Evolutionary conservation across 37 sponge, comb jelly and placozoan genomes (phyloP).

Genomic region (Eunapius fragilis): DNA sequence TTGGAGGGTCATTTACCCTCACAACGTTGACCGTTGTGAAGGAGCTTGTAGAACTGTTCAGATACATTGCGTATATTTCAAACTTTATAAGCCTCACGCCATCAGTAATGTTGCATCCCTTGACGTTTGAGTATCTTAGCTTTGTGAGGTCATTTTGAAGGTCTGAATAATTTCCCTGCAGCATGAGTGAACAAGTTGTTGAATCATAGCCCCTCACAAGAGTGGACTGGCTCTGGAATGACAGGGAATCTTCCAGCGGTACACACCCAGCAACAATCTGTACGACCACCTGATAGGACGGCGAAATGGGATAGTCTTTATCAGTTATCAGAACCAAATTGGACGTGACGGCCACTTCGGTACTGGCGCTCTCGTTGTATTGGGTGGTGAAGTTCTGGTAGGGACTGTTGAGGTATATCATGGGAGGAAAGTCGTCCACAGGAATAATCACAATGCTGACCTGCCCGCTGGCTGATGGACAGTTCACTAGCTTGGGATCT

Average conservation of each 20-base stretch:
- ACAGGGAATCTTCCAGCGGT: conserved; percentile 34
- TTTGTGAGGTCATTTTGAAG: conserved; percentile 27
- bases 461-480: conserved; percentile 10
- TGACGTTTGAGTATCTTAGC: conserved; percentile 35
- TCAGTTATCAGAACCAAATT: conserved; percentile 42
- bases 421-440: conserved; percentile 57
- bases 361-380: conserved; percentile 42
- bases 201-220: conserved; percentile 1
- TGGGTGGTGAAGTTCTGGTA: conserved; percentile 19
- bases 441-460: conserved; percentile 63
- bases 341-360: conserved; percentile 29
- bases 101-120: conserved; percentile 24
- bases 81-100: conserved; percentile 30
- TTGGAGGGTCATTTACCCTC: conserved; percentile 67
- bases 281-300: conserved; percentile 15
- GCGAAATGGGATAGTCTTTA: conserved; percentile 42
- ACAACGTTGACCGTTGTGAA: conserved; percentile 24
- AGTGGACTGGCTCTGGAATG: neutral
- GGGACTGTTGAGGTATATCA: conserved; percentile 41
- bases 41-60: neutral
- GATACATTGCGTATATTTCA: conserved; percentile 18
- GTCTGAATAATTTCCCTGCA: conserved; percentile 1
- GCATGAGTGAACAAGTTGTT: conserved; percentile 16
- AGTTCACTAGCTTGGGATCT: conserved; percentile 11
- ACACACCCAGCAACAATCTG: conserved; percentile 25